Conservation (phyloP, 2,113 vertebrate genomes). For the Bos taurus region DNA sequence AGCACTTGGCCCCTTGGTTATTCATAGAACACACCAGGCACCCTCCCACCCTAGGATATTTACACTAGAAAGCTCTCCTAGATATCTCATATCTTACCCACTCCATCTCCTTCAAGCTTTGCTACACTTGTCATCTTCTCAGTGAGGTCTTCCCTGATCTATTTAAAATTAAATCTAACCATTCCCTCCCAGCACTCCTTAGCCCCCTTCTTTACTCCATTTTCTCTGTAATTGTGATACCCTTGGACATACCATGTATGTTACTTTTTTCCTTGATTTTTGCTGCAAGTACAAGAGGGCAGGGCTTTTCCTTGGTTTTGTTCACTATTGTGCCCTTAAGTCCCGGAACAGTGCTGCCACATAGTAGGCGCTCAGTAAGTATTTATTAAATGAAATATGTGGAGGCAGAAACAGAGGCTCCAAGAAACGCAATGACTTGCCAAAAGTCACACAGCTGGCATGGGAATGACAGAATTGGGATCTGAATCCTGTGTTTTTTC, state of each 20-base stretch:
- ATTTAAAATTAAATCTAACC: neutral
- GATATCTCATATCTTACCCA: neutral
- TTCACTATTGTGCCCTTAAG: neutral
- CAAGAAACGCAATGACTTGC: neutral
- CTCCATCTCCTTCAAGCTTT: neutral
- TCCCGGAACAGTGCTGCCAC: neutral
- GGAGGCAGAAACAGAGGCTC: neutral
- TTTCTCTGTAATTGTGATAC: slow-evolving; percentile 5
- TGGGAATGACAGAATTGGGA: slow-evolving; percentile 1
- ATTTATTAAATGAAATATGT: neutral
- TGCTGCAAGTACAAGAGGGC: neutral
- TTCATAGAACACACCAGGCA: neutral
- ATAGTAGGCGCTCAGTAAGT: neutral
- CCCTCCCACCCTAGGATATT: neutral
- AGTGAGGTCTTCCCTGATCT: neutral
- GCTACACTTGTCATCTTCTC: neutral
- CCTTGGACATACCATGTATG: neutral
- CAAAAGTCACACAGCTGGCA: neutral
- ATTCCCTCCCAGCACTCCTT: neutral
- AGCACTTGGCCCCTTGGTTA: neutral
- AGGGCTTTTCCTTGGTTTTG: neutral
- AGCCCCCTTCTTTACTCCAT: neutral
- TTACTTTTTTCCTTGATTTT: slow-evolving; percentile 15
- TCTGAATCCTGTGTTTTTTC: neutral
- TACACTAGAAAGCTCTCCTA: slow-evolving; percentile 2